These are phyloP conservation scores for Drosophila cardini DNA, from an alignment of 1,140 invertebrate species.

Conservation along the genomic window DNA sequence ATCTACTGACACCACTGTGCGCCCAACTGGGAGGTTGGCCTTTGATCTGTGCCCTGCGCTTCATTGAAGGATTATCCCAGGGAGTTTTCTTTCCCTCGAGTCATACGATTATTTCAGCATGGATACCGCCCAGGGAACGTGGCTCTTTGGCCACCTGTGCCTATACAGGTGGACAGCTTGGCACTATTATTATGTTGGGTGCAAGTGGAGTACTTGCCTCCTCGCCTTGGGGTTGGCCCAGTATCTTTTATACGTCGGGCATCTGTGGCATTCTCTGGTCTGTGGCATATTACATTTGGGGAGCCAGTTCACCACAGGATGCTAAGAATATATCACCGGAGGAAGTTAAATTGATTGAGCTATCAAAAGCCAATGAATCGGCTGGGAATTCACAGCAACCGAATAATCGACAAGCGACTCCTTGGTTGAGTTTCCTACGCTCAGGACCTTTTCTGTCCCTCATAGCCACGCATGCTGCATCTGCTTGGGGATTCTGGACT, in stretches of 20 bases:
- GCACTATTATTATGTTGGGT: conserved; percentile 89
- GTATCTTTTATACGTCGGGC: conserved; percentile 90
- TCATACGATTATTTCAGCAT: conserved; percentile 91
- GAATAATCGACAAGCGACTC: conserved; percentile 69
- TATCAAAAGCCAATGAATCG: conserved; percentile 21
- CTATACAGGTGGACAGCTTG: conserved; percentile 88
- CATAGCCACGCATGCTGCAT: conserved; percentile 66
- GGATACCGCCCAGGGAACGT: conserved; percentile 87
- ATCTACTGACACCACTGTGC: conserved; percentile 83
- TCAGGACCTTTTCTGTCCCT: conserved; percentile 93
- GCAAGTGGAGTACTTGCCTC: conserved; percentile 87
- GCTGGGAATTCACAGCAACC: neutral
- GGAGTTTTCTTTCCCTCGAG: conserved; percentile 91
- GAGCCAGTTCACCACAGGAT: conserved; percentile 88
- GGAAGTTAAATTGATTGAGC: conserved; percentile 47
- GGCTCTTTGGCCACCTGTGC: conserved; percentile 86
- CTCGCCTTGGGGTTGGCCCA: conserved; percentile 89
- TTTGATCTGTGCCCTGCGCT: conserved; percentile 86
- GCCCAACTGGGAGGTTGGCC: conserved; percentile 86
- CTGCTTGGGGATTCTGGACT: conserved; percentile 97
- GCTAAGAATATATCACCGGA: conserved; percentile 86
- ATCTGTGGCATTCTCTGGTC: conserved; percentile 87
- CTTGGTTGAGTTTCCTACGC: conserved; percentile 90
- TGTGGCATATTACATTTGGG: conserved; percentile 83
- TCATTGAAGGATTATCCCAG: conserved; percentile 91